These are phyloP conservation scores for Caenorhabditis tropicalis DNA, from an alignment of 1,140 invertebrate species.

Conservation along the genomic window DNA sequence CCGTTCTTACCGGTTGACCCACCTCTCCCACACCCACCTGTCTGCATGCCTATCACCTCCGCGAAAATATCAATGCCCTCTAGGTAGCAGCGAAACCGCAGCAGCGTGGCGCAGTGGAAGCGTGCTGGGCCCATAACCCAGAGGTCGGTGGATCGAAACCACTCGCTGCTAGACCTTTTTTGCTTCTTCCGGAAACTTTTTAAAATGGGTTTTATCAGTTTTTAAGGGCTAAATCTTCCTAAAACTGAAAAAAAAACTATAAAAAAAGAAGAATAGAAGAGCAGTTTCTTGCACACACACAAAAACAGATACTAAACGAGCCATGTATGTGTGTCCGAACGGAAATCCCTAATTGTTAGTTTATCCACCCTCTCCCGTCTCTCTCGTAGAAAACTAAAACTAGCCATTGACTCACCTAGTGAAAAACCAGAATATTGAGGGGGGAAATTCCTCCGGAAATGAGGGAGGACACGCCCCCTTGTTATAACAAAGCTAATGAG, in stretches of 20 bases:
- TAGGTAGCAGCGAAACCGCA: conserved; percentile 62
- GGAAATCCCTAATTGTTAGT: conserved; percentile 32
- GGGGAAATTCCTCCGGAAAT: background rate
- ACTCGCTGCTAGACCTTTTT: conserved; percentile 81
- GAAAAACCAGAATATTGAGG: background rate
- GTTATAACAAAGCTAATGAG: conserved; percentile 21
- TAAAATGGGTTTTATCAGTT: no score
- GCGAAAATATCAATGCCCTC: background rate
- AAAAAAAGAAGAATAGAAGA: background rate
- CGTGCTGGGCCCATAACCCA: conserved; percentile 96
- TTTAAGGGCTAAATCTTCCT: no score
- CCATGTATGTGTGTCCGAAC: background rate
- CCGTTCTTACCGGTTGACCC: background rate
- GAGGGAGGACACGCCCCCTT: background rate
- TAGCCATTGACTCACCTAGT: background rate
- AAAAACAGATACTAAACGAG: no score
- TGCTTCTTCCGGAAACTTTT: no score
- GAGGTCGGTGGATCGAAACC: conserved; percentile 93
- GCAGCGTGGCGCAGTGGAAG: conserved; percentile 96
- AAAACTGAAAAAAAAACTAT: background rate
- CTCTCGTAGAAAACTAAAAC: background rate
- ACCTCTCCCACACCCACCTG: background rate
- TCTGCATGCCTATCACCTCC: background rate
- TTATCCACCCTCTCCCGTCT: background rate
- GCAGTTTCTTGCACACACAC: background rate